Base-by-base conservation (phyloP, 2,797 vertebrate species). In the Sebastes minor region DNA sequence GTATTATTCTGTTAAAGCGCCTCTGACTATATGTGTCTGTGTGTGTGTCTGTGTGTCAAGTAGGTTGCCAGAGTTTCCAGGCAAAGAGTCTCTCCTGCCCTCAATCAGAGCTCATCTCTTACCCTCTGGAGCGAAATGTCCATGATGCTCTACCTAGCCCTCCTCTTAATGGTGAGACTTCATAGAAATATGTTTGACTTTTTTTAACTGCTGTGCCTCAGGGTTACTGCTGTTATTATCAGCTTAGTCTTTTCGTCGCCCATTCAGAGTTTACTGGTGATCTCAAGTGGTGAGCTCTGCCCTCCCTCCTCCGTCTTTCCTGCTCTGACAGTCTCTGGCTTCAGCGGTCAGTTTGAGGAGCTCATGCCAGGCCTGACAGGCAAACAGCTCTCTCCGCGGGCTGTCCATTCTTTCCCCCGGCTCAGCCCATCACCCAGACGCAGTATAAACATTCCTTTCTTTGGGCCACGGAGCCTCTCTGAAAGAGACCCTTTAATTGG, bases 371-470 rank as follows among this genome's bases (percentile, higher is more conserved):
- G 85, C 80, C 84, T 88, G 89, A 91, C 91, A 93, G 79, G 85
- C 89, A 88, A 93, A 91, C 88, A 85, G 84, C 84, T 86, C 88
- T 91, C 90, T 88, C 91, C 80, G 57, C 64, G 71, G 91, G 87
- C 86, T 22, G 84, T 85, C 91, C 91, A 90, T 93, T 94, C 91
- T 90, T 88, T 78, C 73, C 76, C 79, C 80, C 13, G 65, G 85
- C 91, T 91, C 85, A 72, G 86, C 91, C 86, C 87, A 85, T 92
- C 91, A 76, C 91, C 91, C 91, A 81, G 90, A 85, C 86, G 59
- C 91, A 93, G 93, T 91, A 96, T 94, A 96, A 95, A 93, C 93
- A 94, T 95, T 94, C 93, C 94, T 95, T 95, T 96, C 94, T 96
- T 93, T 92, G 89, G 88, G 90, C 85, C 53, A 74, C 71, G 20